phyloP scores from a whole-genome alignment of 2,797 vertebrate genomes.

The Alectoris magna region DNA sequence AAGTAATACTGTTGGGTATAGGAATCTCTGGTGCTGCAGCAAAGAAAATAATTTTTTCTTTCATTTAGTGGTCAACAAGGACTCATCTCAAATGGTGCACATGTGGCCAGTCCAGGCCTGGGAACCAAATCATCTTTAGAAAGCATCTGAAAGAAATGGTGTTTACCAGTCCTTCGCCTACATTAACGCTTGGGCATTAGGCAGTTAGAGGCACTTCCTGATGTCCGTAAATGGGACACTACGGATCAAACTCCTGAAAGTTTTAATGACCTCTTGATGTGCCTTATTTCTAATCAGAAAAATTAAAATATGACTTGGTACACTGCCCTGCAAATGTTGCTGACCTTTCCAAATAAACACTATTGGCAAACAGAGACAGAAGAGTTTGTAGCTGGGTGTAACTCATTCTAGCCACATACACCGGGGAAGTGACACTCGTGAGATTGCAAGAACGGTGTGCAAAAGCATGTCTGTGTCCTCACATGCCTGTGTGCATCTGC shows the following conservation, averaged over 20 bases:
- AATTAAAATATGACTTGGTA: neutral
- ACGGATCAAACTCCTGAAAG: neutral
- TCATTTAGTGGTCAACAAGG: neutral
- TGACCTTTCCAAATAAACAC: neutral
- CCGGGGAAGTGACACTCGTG: neutral
- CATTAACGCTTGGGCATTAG: accelerated
- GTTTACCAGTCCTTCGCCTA: neutral
- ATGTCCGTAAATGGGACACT: neutral
- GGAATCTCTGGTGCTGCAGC: neutral
- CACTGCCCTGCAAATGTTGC: neutral
- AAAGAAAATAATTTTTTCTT: neutral
- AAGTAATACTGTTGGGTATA: neutral
- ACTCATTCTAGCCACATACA: neutral
- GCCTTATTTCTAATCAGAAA: neutral
- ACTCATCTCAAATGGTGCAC: neutral
- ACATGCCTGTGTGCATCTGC: accelerated
- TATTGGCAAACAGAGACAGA: neutral
- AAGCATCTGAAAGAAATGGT: neutral
- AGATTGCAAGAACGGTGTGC: neutral
- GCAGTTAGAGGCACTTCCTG: neutral
- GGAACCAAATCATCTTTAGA: neutral
- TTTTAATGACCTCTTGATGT: neutral
- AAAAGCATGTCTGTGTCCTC: neutral
- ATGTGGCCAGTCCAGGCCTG: neutral
- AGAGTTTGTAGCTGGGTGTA: neutral